Evolutionary conservation across 2,797 vertebrate genomes (phyloP), one percentile per base, ranked within the genome.

Genomic region (Chelon auratus): DNA sequence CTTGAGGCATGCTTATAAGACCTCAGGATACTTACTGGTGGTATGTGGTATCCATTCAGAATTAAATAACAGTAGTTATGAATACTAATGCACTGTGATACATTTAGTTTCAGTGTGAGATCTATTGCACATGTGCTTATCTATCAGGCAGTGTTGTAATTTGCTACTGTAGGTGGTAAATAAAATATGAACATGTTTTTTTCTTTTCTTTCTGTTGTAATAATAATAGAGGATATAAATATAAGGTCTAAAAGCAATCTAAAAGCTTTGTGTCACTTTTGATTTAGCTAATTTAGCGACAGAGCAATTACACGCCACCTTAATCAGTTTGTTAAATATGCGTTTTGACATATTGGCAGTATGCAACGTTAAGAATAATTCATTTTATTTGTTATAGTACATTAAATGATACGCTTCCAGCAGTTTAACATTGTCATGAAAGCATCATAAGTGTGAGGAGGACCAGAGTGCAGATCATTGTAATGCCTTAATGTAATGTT

Each of bases 1-100:
- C 56, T 60, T 64, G 24, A n/a, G 17, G 14, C 5, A 1, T 14
- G 52, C 50, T 63, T 61, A 45, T 71, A 62, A 55, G 63, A 63
- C 22, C 54, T 65, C 37, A 57, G 56, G 63, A 74, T 63, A 65
- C 37, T 48, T 66, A 68, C 15, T 53, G 57, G 59, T 59, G 68
- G 70, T 74, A 2, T 51, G 39, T 9, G 33, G 4, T 33, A 75
- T 73, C 56, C 61, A 12, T 20, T 51, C 18, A 53, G 4, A 50
- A 12, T 77, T 42, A 40, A 9, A 10, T 43, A 37, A 70, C n/a
- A 50, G 24, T 33, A 33, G 30, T 33, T 33, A 33, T 33, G 30
- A 58, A 55, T 12, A 51, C 2, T 36, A 10, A 42, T 47, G 14
- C 5, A 15, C 43, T 39, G 14, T 48, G 51, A 7, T 62, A 22